Conservation (phyloP, 2,888 invertebrate species). For the Rhingia campestris region DNA sequence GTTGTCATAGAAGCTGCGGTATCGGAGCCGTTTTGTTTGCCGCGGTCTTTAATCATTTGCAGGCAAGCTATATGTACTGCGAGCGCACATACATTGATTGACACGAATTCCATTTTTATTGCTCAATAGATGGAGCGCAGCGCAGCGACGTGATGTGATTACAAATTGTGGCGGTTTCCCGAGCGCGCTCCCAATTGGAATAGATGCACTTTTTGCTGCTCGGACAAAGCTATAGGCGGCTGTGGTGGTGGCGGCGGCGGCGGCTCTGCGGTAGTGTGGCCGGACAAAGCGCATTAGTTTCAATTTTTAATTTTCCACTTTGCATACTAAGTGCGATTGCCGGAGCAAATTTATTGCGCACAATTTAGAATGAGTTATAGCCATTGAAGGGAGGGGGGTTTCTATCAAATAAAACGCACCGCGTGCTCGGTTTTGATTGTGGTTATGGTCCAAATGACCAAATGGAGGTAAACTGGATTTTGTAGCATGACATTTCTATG, state of each 20-base stretch:
- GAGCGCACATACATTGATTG: slow-evolving; percentile 52
- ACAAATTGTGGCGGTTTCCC: slow-evolving; percentile 53
- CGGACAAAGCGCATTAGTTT: slow-evolving; percentile 74
- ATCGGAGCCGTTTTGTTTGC: slow-evolving; percentile 18
- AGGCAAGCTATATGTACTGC: not conserved
- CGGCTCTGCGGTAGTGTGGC: not conserved
- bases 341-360: slow-evolving; percentile 53
- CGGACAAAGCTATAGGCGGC: not conserved
- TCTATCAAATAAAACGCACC: slow-evolving; percentile 10
- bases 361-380: slow-evolving; percentile 63
- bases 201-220: slow-evolving; percentile 60
- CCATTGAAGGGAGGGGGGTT: not conserved
- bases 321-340: slow-evolving; percentile 66
- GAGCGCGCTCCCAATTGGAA: slow-evolving; percentile 57
- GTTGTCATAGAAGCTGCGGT: slow-evolving; percentile 35
- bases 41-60: slow-evolving; percentile 43
- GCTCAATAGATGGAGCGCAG: slow-evolving; percentile 63
- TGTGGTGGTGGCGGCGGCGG: slow-evolving; percentile 1
- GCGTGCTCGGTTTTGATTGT: not conserved
- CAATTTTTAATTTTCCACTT: slow-evolving; percentile 70
- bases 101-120: slow-evolving; percentile 71
- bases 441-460: too few species aligned
- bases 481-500: too few species aligned
- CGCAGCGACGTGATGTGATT: slow-evolving; percentile 64
- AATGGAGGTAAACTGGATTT: too few species aligned